Conservation (phyloP, 2,888 invertebrate genomes). For the Caenorhabditis sp. region DNA sequence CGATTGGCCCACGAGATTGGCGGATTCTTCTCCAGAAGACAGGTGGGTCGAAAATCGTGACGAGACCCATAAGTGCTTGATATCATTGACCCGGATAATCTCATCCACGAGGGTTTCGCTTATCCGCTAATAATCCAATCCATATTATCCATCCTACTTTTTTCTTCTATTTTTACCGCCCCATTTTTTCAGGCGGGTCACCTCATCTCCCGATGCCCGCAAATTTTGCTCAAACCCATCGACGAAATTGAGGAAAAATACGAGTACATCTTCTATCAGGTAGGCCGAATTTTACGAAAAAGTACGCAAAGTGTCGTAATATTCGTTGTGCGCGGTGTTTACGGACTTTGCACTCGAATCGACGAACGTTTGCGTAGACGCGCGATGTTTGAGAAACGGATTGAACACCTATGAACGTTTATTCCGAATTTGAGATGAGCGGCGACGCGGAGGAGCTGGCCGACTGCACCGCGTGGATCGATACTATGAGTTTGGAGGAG, state of each 20-base stretch:
- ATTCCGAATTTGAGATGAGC: slow-evolving; percentile 68
- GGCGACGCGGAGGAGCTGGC: slow-evolving; percentile 70
- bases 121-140: not conserved
- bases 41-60: slow-evolving; percentile 46
- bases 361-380: too few relatives aligned
- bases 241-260: slow-evolving; percentile 76
- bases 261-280: slow-evolving; percentile 75
- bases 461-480: slow-evolving; percentile 63
- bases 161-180: not conserved
- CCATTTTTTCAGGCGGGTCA: slow-evolving; percentile 58
- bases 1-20: slow-evolving; percentile 57
- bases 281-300: not conserved
- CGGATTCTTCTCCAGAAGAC: slow-evolving; percentile 64
- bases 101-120: too few relatives aligned
- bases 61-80: too few relatives aligned
- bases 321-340: too few relatives aligned
- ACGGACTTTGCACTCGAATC: too few relatives aligned
- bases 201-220: slow-evolving; percentile 62
- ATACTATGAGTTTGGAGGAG: slow-evolving; percentile 55
- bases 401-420: not conserved
- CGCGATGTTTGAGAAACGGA: not conserved
- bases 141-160: not conserved
- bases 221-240: slow-evolving; percentile 70
- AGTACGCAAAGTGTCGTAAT: too few relatives aligned
- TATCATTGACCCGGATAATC: too few relatives aligned